Conservation (phyloP, 2,797 vertebrate species). For the Danio aesculapii region DNA sequence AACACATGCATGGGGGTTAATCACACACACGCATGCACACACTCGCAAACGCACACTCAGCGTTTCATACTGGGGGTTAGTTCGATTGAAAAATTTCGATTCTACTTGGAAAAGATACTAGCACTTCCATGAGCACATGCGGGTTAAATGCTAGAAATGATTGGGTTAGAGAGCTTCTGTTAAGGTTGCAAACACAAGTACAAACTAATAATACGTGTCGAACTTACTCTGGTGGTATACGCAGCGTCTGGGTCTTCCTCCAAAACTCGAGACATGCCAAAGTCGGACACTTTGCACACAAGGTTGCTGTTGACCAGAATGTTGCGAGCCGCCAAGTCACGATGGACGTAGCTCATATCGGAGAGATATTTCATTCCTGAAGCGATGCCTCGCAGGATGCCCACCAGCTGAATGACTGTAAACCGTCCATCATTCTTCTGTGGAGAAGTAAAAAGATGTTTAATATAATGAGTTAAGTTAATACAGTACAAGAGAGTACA, state of each 20-base stretch:
- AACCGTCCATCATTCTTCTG: slow-evolving; percentile 98
- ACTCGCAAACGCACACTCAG: slow-evolving; percentile 35
- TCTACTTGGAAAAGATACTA: background rate
- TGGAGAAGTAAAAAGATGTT: background rate
- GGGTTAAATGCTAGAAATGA: slow-evolving; percentile 18
- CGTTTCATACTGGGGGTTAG: slow-evolving; percentile 49
- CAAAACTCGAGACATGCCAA: slow-evolving; percentile 95
- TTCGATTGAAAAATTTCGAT: slow-evolving; percentile 9
- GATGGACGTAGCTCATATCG: slow-evolving; percentile 99
- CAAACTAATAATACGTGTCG: background rate
- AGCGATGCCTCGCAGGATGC: slow-evolving; percentile 95
- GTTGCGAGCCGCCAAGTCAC: slow-evolving; percentile 94
- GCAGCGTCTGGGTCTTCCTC: slow-evolving; percentile 97
- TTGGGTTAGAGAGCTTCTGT: background rate
- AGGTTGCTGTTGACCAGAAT: slow-evolving; percentile 98
- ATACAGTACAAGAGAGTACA: background rate
- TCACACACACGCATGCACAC: slow-evolving; percentile 56
- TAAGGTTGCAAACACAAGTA: background rate
- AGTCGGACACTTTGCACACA: slow-evolving; percentile 98
- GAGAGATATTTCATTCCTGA: slow-evolving; percentile 99
- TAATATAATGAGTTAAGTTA: background rate
- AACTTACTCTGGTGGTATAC: slow-evolving; percentile 85
- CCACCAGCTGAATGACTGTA: slow-evolving; percentile 97
- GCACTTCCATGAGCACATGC: background rate
- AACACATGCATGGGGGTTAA: slow-evolving; percentile 54